A percentile compares a stretch with the other conserved stretches of the same genome.
phyloP scores from a whole-genome alignment of 2,888 invertebrate genomes.

The Tyria jacobaeae region DNA sequence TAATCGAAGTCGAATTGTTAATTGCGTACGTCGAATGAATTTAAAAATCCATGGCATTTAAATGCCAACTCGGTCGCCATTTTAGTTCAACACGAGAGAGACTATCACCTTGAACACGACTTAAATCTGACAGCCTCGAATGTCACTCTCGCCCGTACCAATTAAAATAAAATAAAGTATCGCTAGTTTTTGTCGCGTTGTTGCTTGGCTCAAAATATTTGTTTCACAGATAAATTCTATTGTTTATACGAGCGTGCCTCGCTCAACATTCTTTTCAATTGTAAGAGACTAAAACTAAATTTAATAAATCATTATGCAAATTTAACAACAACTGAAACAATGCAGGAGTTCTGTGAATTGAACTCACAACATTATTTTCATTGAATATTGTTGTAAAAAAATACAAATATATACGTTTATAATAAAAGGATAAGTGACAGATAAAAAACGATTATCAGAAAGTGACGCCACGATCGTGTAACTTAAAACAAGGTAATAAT shows the following conservation, averaged over 20 bases:
- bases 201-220: slow-evolving; percentile 39
- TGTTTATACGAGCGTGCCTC: slow-evolving; percentile 14
- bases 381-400: background rate
- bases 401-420: background rate
- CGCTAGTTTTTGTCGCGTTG: slow-evolving; percentile 63
- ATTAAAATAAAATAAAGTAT: slow-evolving; percentile 77
- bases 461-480: slow-evolving; percentile 26
- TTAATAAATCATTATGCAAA: slow-evolving; percentile 13
- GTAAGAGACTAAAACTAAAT: slow-evolving; percentile 30
- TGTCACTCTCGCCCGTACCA: slow-evolving; percentile 80
- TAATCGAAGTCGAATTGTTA: slow-evolving; percentile 82
- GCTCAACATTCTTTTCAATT: slow-evolving; percentile 22
- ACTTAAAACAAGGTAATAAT: slow-evolving; percentile 37
- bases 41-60: slow-evolving; percentile 86
- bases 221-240: slow-evolving; percentile 28
- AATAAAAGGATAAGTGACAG: background rate
- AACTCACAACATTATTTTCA: background rate
- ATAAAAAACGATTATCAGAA: slow-evolving; percentile 22
- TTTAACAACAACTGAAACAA: slow-evolving; percentile 4
- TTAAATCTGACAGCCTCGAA: slow-evolving; percentile 86
- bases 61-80: slow-evolving; percentile 84
- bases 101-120: slow-evolving; percentile 84
- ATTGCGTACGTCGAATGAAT: slow-evolving; percentile 81
- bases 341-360: background rate
- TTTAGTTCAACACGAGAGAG: slow-evolving; percentile 80